These are phyloP conservation scores for Megastigmus dorsalis DNA, from an alignment of 2,888 invertebrate species.

Conservation along the genomic window DNA sequence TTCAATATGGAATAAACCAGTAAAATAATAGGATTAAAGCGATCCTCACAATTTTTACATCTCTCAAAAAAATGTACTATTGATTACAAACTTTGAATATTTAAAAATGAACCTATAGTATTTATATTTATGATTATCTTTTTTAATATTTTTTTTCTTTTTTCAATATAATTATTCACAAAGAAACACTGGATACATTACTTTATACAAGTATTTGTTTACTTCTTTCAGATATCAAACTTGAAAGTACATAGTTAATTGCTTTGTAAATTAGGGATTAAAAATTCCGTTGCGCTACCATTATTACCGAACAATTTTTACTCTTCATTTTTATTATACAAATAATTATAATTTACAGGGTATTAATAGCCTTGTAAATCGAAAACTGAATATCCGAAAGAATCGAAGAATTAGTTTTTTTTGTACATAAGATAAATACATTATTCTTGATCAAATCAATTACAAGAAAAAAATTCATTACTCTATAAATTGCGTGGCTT, in stretches of 20 bases:
- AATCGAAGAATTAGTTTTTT: slow-evolving; percentile 32
- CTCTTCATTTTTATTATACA: slow-evolving; percentile 43
- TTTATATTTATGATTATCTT: slow-evolving; percentile 17
- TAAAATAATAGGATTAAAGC: slow-evolving; percentile 11
- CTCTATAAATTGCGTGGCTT: slow-evolving; percentile 16
- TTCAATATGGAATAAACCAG: too few relatives aligned
- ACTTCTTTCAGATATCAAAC: slow-evolving; percentile 39
- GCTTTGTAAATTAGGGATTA: slow-evolving; percentile 29
- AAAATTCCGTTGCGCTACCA: slow-evolving; percentile 17
- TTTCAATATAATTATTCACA: slow-evolving; percentile 58
- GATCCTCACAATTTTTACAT: slow-evolving; percentile 22
- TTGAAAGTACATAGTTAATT: slow-evolving; percentile 46
- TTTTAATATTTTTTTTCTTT: slow-evolving; percentile 10
- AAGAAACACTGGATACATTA: slow-evolving; percentile 59
- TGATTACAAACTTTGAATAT: slow-evolving; percentile 8
- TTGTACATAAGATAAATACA: slow-evolving; percentile 48
- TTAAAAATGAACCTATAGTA: slow-evolving; percentile 32
- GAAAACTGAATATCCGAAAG: slow-evolving; percentile 11
- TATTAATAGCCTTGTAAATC: slow-evolving; percentile 40
- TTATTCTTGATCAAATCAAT: slow-evolving; percentile 20
- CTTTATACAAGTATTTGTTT: slow-evolving; percentile 61
- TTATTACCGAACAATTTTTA: slow-evolving; percentile 47
- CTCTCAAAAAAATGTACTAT: neutral
- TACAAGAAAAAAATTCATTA: slow-evolving; percentile 35
- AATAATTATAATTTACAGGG: slow-evolving; percentile 41